A percentile compares a stretch with the other conserved stretches of the same genome.
Conservation (phyloP, 2,113 vertebrate species). For the Chunga burmeisteri region DNA sequence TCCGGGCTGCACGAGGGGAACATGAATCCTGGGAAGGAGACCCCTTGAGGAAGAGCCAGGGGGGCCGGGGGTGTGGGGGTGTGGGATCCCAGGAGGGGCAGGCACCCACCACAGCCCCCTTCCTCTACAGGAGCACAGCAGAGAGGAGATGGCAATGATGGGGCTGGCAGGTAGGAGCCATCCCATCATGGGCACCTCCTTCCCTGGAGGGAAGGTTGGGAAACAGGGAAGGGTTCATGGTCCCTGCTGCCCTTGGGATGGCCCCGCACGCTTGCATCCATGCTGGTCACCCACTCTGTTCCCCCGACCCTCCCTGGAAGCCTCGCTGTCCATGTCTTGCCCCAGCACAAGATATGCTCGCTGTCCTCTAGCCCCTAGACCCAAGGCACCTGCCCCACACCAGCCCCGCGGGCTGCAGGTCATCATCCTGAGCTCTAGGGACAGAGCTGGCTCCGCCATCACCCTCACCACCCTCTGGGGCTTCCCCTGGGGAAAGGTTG, state of each 20-base stretch:
- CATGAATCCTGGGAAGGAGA: background rate
- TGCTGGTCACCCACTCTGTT: background rate
- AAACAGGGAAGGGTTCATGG: background rate
- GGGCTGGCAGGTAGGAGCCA: background rate
- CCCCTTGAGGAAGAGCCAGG: background rate
- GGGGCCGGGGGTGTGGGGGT: background rate
- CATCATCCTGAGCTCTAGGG: background rate
- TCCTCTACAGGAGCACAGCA: background rate
- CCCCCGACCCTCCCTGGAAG: background rate
- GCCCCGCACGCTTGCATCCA: accelerated
- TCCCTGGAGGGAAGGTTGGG: background rate
- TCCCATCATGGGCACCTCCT: accelerated
- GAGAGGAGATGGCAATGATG: background rate
- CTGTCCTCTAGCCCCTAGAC: background rate
- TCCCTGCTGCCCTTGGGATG: accelerated
- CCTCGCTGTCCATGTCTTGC: too few relatives aligned
- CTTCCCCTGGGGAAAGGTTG: background rate
- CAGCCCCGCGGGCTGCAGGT: background rate
- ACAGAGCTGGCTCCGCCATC: background rate
- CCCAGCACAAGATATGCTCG: accelerated
- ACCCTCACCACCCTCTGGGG: too few relatives aligned
- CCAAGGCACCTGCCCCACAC: background rate
- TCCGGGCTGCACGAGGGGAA: background rate
- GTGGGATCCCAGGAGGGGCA: background rate
- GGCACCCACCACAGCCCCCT: background rate